Base-by-base conservation (phyloP, 2,888 invertebrate species). In the Boloria selene region DNA sequence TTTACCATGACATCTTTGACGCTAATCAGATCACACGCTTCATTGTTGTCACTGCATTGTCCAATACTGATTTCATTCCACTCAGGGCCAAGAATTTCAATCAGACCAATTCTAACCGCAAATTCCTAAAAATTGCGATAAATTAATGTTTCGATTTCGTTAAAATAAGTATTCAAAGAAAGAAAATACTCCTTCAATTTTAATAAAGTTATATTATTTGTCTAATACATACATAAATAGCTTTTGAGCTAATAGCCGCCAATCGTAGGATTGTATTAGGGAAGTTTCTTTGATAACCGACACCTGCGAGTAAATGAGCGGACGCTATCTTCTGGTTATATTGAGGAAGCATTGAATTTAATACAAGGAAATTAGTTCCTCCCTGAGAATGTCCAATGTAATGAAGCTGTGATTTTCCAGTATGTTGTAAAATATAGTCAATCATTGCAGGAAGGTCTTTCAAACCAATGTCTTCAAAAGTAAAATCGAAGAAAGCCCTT, bases 321-420 rank as follows among this genome's bases (percentile, higher is more conserved):
- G 87, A 81, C 2, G 69, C 65, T 13, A 90, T 75, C 73, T 87
- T 90, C 3, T 77, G 53, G 66, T 88, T 86, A 70, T 85, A 89
- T 70, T 87, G 83, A 0, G 85, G 82, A 7, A 72, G 70, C 77
- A 86, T 74, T 2, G 86, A 81, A 44, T 74, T 80, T 47, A 89
- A 59, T 0, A 85, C 81, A 4, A 88, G 67, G 63, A 87, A 88
- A 0, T 69, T 76, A 0, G 90, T 88, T 0, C 87, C 87, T 44
- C 90, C 90, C 77, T 89, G 87, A 16, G 91, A 92, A 74, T 87
- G 87, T 0, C 90, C 90, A 7, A 90, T 79, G 58, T 89, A 92
- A 70, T 90, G 88, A 5, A 90, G 71, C 18, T 82, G 75, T 0
- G 80, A 70, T 16, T 73, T 75, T 0, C 77, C 78, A 7, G 90